Base-by-base conservation (phyloP, 2,888 invertebrate genomes). In the Microctonus hyperodae region DNA sequence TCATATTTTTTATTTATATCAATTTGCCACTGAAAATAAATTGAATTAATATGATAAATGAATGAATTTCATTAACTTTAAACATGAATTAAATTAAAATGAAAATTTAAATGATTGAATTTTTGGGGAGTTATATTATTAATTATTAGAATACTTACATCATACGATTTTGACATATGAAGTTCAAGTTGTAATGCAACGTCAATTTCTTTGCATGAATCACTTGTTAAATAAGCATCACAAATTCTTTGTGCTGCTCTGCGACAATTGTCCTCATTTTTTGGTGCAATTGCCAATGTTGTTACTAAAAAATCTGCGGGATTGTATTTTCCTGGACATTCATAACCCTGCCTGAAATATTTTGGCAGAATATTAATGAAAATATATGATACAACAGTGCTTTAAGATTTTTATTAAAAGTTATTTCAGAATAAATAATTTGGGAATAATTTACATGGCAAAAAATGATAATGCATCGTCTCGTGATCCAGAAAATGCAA, bases 221-320 rank as follows among this genome's bases (percentile, higher is more conserved):
- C 91, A 74, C 92, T 93, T 2, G 91, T 91, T 0, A 91, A 90
- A 81, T 92, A 95, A 63, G 91, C 85, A 79, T 94, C 92, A 79
- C 94, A 94, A 68, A 95, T 87, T 77, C 88, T 89, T 78, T 90
- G 90, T 22, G 92, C 89, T 0, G 90, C 89, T 69, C 89, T 87
- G 65, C 89, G 87, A 7, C 92, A 92, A 0, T 90, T 89, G 11
- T 88, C 87, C 79, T 95, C 94, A 1, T 90, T 88, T 4, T 92
- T 93, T 0, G 94, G 93, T 23, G 91, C 90, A 1, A 92, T 87
- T 0, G 96, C 95, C 71, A 97, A 83, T 0, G 92, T 91, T 74
- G 92, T 91, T 72, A 97, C 93, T 78, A 94, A 91, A 85, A 92
- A 95, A 81, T 97, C 97, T 0, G 96, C 95, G 0, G 95, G 95